Conservation (phyloP, 1,140 invertebrate genomes). For the Apocrypta bakeri region DNA sequence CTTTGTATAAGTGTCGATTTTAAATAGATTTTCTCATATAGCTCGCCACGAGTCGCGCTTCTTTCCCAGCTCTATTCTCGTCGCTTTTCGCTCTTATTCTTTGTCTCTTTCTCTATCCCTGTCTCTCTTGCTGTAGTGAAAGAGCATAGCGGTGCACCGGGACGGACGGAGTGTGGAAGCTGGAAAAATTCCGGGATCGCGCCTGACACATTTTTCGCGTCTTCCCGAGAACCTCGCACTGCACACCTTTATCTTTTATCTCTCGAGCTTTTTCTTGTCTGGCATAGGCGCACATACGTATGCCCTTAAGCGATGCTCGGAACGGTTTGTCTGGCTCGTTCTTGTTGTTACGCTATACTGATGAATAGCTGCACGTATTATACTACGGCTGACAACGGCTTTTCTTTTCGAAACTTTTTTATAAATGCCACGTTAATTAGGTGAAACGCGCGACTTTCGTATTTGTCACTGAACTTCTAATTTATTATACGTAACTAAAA, state of each 20-base stretch:
- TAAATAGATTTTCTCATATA: neutral
- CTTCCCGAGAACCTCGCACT: slow-evolving; percentile 60
- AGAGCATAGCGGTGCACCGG: slow-evolving; percentile 12
- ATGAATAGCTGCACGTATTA: too few species aligned
- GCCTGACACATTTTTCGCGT: slow-evolving; percentile 55
- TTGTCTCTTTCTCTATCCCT: neutral
- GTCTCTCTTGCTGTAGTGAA: neutral
- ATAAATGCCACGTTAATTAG: too few species aligned
- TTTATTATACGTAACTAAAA: too few species aligned
- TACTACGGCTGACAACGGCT: neutral
- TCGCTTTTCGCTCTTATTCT: neutral
- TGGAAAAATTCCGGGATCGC: slow-evolving; percentile 58
- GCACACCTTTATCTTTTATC: neutral
- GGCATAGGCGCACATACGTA: neutral
- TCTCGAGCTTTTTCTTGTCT: neutral
- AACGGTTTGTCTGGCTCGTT: slow-evolving; percentile 1
- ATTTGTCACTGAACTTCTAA: too few species aligned
- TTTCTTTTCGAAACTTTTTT: neutral
- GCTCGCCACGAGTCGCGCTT: neutral
- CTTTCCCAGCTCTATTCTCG: neutral
- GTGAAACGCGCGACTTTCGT: too few species aligned
- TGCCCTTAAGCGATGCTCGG: neutral
- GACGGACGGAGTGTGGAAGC: slow-evolving; percentile 36
- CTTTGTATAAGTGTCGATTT: too few species aligned
- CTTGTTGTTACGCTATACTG: neutral